Evolutionary conservation across 2,797 vertebrate genomes (phyloP), one percentile per base, ranked within the genome.

Genomic region (Morus bassanus): DNA sequence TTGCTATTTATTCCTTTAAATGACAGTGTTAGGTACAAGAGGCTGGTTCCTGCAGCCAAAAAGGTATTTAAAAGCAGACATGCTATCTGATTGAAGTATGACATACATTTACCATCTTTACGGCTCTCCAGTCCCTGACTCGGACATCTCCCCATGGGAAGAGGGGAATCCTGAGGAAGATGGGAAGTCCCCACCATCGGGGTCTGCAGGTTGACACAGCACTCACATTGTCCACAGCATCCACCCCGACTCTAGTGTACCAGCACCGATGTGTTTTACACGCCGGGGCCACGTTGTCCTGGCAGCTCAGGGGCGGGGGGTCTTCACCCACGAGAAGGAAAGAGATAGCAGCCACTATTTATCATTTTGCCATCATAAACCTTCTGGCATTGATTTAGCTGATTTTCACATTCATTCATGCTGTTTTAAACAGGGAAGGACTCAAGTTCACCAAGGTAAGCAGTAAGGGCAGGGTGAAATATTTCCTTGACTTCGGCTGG

Each of bases 1-100:
- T 89, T 89, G 56, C 54, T 85, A 85, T 82, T 95, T 91, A 60
- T 73, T 95, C 48, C 51, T 80, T 67, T 70, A 92, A 93, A 91
- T 64, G 72, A 86, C 70, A 78, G 31, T 1, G 14, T 89, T 64
- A 87, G 63, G 72, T 85, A 80, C 2, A 4, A 95, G 68, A 83
- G 39, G 80, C 25, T 87, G 76, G 70, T 48, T 87, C 63, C 81
- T 67, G 48, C 84, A 94, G 92, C 87, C 89, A 94, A 91, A 85
- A 77, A 88, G n/a, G 74, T 93, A 92, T 79, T 95, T 87, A 94
- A 93, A 91, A 0, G 2, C 67, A 65, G 74, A 59, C 72, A n/a
- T 39, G n/a, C 59, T 65, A 87, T 70, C 72, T 51, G 30, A 64
- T 18, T 64, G 41, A 89, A 94, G 57, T 30, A 89, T 60, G 43